Percentiles rank a stretch among this genome's conserved stretches.
phyloP scores from a whole-genome alignment of 2,113 vertebrate species.

The Hippopotamus amphibius region DNA sequence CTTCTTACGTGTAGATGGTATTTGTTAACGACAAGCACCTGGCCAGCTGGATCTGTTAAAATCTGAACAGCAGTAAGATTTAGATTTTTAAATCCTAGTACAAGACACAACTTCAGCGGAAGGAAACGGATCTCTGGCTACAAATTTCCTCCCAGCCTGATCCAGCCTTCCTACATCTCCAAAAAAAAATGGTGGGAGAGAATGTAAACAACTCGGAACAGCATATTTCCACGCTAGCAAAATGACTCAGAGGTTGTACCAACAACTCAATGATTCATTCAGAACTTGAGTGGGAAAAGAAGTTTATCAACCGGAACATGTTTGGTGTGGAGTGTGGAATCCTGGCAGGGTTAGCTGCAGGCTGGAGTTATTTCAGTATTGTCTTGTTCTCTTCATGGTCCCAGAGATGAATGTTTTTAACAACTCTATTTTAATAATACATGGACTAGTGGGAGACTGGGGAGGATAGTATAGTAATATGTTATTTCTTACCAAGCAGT shows the following conservation, averaged over 20 bases:
- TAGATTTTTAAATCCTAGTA: background rate
- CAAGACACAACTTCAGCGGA: background rate
- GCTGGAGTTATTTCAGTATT: background rate
- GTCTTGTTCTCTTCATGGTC: background rate
- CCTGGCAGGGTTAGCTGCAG: background rate
- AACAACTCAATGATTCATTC: conserved; percentile 48
- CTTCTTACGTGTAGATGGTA: background rate
- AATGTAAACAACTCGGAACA: background rate
- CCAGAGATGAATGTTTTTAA: conserved; percentile 16
- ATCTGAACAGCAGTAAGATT: background rate
- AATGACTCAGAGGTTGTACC: conserved; percentile 38
- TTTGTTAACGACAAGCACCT: background rate
- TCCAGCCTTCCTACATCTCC: background rate
- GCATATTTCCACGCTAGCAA: background rate
- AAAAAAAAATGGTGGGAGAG: background rate
- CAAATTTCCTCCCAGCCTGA: background rate
- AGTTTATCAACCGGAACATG: background rate
- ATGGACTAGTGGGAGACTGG: background rate
- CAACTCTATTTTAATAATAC: background rate
- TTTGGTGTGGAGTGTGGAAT: background rate
- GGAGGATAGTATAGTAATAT: background rate
- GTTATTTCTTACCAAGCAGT: background rate
- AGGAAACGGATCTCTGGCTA: background rate
- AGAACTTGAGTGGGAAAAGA: conserved; percentile 43
- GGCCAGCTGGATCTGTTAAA: background rate